Conservation (phyloP, 53 echinoderm and acorn worm species). For the Hippasteria phrygiana region DNA sequence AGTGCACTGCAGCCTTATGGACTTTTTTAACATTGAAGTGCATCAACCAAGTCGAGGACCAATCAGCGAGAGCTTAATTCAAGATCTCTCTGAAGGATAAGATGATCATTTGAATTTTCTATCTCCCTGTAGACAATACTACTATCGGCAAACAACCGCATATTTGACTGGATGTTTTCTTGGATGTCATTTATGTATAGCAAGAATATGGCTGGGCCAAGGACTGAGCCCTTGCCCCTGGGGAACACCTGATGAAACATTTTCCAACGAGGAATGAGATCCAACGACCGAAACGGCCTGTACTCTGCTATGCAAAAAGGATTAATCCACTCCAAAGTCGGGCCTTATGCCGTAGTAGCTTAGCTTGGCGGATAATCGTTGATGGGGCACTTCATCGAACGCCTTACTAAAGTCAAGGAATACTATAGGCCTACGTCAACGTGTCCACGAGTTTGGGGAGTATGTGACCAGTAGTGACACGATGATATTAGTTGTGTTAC, state of each 20-base stretch:
- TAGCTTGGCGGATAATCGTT: conserved; percentile 59
- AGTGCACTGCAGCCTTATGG: too few relatives aligned
- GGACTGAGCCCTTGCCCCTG: too few relatives aligned
- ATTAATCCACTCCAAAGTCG: conserved; percentile 32
- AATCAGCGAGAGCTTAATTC: not conserved
- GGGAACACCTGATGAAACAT: too few relatives aligned
- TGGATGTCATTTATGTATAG: not conserved
- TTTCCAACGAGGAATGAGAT: too few relatives aligned
- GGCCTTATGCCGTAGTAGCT: conserved; percentile 53
- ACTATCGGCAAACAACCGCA: not conserved
- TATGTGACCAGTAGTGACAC: not conserved
- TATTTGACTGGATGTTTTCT: not conserved
- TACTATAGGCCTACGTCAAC: conserved; percentile 56
- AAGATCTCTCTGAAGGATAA: not conserved
- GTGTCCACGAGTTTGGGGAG: conserved; percentile 20
- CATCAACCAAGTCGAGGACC: conserved; percentile 1
- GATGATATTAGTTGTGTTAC: conserved; percentile 1
- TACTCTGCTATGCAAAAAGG: too few relatives aligned
- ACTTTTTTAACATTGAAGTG: not conserved
- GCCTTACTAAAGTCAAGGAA: conserved; percentile 69
- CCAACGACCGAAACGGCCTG: not conserved
- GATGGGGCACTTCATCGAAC: conserved; percentile 43
- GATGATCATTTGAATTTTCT: not conserved
- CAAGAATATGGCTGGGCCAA: not conserved
- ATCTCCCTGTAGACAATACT: not conserved